Base-by-base conservation (phyloP, 2,797 vertebrate species). In the Sorex maritimensis region DNA sequence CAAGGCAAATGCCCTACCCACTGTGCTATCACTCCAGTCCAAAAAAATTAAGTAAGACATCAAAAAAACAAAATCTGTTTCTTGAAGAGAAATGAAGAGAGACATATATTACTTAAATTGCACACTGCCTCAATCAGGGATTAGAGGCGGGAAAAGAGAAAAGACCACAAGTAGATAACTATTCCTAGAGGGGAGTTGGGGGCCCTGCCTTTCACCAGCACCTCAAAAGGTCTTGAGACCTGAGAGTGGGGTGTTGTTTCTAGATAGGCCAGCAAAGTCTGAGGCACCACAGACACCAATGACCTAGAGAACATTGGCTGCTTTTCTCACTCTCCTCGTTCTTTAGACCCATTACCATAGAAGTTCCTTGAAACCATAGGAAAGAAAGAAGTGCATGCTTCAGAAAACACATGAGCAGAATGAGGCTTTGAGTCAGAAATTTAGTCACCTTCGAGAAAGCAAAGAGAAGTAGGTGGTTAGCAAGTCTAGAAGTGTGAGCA, bases 81-180 rank as follows among this genome's bases (percentile, higher is more conserved):
- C 81, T 72, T 85, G 30, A 65, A 86, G 72, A 74, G 92, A 94
- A 92, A 58, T 68, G 13, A 86, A 94, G 55, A 94, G 55, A 90
- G 23, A 65, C 49, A 1, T 55, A 55, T 41, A 89, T 77, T 30
- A 15, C 58, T 44, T 26, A 78, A 63, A 75, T 5, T 55, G 30
- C 24, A 86, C 26, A 75, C 74, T 87, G 79, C 52, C 26, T 86
- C 1, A 68, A 44, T n/a, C 41, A 69, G 11, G 11, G 17, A 23
- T 3, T 67, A 23, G 15, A 78, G 24, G 44, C 15, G 44, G 24
- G 72, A 68, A 58, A 12, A 68, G 21, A 88, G n/a, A 71, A 69
- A 90, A 77, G 80, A 24, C 26, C 28, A 13, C 28, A 19, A 46
- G 15, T 11, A 14, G 73, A 14, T 61, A 61, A 21, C 6, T 61